Evolutionary conservation across 2,888 invertebrate species (phyloP), one percentile per base, ranked within the genome.

Genomic region (Cremastinae sp.): DNA sequence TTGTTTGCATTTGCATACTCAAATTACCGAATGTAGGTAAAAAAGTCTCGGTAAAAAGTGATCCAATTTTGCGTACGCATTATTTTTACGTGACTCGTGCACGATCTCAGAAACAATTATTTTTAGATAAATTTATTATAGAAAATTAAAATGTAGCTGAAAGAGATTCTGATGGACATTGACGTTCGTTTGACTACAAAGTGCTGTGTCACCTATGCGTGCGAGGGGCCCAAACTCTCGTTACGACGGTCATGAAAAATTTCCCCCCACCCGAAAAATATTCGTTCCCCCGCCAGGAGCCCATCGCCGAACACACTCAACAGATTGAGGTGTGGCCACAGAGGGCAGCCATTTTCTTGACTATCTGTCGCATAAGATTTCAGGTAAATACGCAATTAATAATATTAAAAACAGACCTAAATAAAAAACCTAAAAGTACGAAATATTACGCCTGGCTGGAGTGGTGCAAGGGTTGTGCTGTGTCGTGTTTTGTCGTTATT

Each of bases 301-400:
- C 35, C 55, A 28, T 43, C 66, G 56, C 55, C 18, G 45, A 66
- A 68, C 79, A 80, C 85, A 85, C 85, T 86, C 85, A 84, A 85
- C 86, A 84, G 86, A 86, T 86, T 85, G 86, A 86, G 86, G 86
- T 86, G 86, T 86, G 86, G 86, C 85, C 86, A 85, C 82, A 82
- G 84, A 86, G 81, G 86, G 86, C 86, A 86, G 86, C 86, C 86
- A 86, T 86, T 86, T 86, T 86, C 86, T 86, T 84, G 86, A 86
- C 86, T 86, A 84, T 86, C 86, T 84, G 85, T 86, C 86, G 86
- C 85, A 83, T 83, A 86, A 85, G 83, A 86, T 85, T 84, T 85
- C 86, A 86, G 86, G 86, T 86, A 86, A 86, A 86, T 86, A 86
- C 84, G 85, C 82, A 86, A 85, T 85, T 85, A 83, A 82, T 82